Evolutionary conservation across 2,888 invertebrate species (phyloP).

Genomic region (Eupithecia centaureata): DNA sequence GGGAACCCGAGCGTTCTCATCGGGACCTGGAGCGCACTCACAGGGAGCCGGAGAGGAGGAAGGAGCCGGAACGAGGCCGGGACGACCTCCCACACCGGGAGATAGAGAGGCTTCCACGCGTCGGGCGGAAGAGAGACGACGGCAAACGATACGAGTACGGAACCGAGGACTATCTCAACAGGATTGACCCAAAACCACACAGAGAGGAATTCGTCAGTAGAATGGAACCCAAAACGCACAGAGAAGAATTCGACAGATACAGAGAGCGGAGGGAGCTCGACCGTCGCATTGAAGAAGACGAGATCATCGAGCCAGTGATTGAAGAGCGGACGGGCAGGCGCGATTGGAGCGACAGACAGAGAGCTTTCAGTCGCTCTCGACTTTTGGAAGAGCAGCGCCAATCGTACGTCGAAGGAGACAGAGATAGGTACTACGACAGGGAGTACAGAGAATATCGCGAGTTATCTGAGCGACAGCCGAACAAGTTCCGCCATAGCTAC

Average conservation of each 20-base stretch:
- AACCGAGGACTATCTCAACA: constrained; percentile 73
- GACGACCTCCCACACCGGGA: constrained; percentile 70
- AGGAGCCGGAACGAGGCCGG: constrained; percentile 68
- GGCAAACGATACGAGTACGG: constrained; percentile 76
- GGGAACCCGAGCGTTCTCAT: constrained; percentile 77
- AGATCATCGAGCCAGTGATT: constrained; percentile 76
- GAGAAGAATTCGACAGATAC: constrained; percentile 73
- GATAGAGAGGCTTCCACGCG: constrained; percentile 75
- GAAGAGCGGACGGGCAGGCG: constrained; percentile 66
- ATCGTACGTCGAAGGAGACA: constrained; percentile 72
- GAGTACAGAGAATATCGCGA: constrained; percentile 77
- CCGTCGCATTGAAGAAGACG: constrained; percentile 77
- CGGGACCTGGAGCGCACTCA: constrained; percentile 68
- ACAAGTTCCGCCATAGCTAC: constrained; percentile 86
- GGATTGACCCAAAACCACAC: constrained; percentile 40
- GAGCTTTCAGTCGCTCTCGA: constrained; percentile 79
- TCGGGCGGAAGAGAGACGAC: constrained; percentile 75
- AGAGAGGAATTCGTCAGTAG: constrained; percentile 73
- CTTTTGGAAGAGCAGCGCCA: constrained; percentile 76
- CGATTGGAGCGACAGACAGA: constrained; percentile 75
- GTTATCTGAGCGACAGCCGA: constrained; percentile 70
- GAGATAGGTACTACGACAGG: constrained; percentile 74
- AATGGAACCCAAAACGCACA: constrained; percentile 28
- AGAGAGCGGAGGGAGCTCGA: constrained; percentile 74
- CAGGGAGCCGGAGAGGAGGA: constrained; percentile 67